phyloP scores from a whole-genome alignment of 2,888 invertebrate genomes.

The Meandrusa payeni region DNA sequence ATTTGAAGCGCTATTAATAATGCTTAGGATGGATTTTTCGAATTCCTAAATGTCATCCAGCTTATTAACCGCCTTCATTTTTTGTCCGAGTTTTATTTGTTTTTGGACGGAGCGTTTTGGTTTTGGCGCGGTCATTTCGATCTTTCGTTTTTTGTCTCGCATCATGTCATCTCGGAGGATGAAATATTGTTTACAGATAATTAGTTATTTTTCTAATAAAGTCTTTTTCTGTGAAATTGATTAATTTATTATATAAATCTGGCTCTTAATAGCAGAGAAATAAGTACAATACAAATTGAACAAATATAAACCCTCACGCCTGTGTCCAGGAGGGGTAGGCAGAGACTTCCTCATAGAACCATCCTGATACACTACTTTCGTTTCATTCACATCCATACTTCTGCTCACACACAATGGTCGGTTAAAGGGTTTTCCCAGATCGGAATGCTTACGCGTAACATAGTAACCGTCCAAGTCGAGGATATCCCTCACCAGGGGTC shows the following conservation, averaged over 20 bases:
- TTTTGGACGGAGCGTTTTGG: conserved; percentile 70
- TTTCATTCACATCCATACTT: no score
- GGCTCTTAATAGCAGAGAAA: no score
- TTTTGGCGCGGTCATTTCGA: conserved; percentile 78
- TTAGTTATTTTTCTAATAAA: conserved; percentile 66
- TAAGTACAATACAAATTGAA: no score
- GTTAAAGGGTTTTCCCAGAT: no score
- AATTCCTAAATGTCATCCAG: conserved; percentile 80
- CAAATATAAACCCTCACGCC: no score
- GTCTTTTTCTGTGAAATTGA: conserved; percentile 55
- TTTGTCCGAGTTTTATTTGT: conserved; percentile 75
- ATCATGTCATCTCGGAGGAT: conserved; percentile 67
- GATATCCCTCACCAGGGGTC: no score
- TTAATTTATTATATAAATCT: conserved; percentile 33
- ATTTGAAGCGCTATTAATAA: conserved; percentile 73
- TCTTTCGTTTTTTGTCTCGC: conserved; percentile 74
- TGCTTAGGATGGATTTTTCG: conserved; percentile 74
- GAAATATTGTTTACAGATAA: conserved; percentile 79
- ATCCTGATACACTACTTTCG: no score
- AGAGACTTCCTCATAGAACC: no score
- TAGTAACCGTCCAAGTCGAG: no score
- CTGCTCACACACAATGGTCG: no score
- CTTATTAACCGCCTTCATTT: conserved; percentile 78
- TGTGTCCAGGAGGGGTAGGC: no score
- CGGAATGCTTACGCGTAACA: no score